Evolutionary conservation across 2,113 vertebrate genomes (phyloP).

Genomic region (Amblyopsis rosae): DNA sequence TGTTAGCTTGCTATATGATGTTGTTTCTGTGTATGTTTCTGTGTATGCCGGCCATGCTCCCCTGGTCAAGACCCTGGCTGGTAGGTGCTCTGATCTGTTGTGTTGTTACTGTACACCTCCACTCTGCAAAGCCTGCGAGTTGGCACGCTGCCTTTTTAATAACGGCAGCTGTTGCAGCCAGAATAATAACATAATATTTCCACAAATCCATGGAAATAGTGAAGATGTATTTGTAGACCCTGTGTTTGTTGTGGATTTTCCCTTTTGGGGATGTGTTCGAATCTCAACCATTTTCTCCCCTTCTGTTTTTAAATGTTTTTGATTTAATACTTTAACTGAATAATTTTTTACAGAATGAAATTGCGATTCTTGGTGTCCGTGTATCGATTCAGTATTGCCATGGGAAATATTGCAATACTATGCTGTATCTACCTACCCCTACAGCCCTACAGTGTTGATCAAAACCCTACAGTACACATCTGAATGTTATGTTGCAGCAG

Average conservation of each 20-base stretch:
- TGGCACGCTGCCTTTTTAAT: conserved; percentile 41
- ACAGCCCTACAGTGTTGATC: too few relatives aligned
- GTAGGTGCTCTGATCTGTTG: conserved; percentile 9
- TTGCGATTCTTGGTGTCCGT: too few relatives aligned
- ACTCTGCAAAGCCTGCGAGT: conserved; percentile 12
- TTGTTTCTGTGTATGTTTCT: conserved; percentile 63
- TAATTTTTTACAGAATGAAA: too few relatives aligned
- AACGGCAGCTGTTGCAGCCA: conserved; percentile 2
- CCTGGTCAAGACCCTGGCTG: conserved; percentile 47
- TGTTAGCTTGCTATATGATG: conserved; percentile 32
- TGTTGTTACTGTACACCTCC: conserved; percentile 1
- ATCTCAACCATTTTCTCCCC: conserved; percentile 7
- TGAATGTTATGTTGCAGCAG: too few relatives aligned
- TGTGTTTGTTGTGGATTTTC: neutral
- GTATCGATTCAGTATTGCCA: too few relatives aligned
- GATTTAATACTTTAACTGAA: conserved; percentile 20
- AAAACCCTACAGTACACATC: too few relatives aligned
- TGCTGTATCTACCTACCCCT: too few relatives aligned
- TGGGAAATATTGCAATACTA: too few relatives aligned
- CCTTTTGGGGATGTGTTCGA: neutral
- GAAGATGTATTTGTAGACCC: neutral
- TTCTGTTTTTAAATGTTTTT: neutral
- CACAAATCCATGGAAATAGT: too few relatives aligned
- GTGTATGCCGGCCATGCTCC: conserved; percentile 59
- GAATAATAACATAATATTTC: conserved; percentile 2